These are phyloP conservation scores for Psilopogon haemacephalus DNA, from an alignment of 2,113 vertebrate genomes.

Conservation along the genomic window DNA sequence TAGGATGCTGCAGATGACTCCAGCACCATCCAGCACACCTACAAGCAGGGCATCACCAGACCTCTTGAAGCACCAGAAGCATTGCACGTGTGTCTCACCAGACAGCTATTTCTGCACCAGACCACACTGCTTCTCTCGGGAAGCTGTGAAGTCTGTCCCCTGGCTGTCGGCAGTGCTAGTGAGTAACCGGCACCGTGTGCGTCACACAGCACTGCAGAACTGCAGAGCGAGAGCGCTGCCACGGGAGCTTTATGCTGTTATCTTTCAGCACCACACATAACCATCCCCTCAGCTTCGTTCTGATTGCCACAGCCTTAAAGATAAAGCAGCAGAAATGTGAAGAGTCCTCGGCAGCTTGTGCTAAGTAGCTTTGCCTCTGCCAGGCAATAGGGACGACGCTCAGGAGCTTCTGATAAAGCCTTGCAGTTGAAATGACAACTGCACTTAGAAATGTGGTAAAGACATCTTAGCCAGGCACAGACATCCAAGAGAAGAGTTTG, in stretches of 20 bases:
- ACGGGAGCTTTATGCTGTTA: not conserved
- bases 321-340: not conserved
- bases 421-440: conserved; percentile 21
- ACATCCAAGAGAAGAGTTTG: not conserved
- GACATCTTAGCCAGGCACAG: not conserved
- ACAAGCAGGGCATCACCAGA: not conserved
- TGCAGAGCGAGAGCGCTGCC: not conserved
- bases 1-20: not conserved
- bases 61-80: not conserved
- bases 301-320: not conserved
- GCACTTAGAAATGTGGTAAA: not conserved
- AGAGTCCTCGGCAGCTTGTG: not conserved
- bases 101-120: not conserved
- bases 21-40: not conserved
- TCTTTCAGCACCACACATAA: not conserved
- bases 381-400: not conserved
- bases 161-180: not conserved
- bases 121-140: not conserved
- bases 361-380: conserved; percentile 7
- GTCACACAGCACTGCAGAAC: not conserved
- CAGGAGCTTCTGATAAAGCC: conserved; percentile 20
- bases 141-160: not conserved
- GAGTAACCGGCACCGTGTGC: rapidly evolving
- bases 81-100: not conserved
- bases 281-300: not conserved